Evolutionary conservation across 2,113 vertebrate species (phyloP).

Genomic region (Syrrhaptes paradoxus): DNA sequence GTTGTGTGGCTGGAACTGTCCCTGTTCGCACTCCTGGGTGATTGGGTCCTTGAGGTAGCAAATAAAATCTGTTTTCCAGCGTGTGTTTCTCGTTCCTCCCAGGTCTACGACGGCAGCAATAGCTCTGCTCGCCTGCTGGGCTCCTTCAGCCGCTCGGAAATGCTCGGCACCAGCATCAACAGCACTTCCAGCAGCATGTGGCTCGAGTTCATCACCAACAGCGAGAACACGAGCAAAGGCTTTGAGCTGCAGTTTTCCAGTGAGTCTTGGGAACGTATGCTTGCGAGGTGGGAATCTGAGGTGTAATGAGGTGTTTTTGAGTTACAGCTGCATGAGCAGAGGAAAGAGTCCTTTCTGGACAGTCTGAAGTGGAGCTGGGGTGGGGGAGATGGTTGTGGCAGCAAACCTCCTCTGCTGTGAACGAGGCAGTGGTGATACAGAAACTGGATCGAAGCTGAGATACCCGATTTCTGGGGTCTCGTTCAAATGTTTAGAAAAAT

Average conservation of each 20-base stretch:
- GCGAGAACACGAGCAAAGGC: constrained; percentile 91
- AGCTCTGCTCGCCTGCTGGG: constrained; percentile 90
- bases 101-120: constrained; percentile 96
- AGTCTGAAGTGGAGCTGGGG: not conserved
- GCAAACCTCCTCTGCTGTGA: not conserved
- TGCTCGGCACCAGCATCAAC: constrained; percentile 88
- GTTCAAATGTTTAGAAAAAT: not conserved
- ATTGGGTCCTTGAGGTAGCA: not conserved
- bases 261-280: constrained; percentile 57
- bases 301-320: rapidly evolving
- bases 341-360: rapidly evolving
- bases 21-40: rapidly evolving
- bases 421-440: not conserved
- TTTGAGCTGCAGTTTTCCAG: constrained; percentile 97
- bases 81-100: not conserved
- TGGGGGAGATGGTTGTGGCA: rapidly evolving
- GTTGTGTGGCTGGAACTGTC: not conserved
- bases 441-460: not conserved
- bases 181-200: constrained; percentile 97
- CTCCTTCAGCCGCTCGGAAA: constrained; percentile 84
- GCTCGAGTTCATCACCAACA: constrained; percentile 92
- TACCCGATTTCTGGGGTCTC: not conserved
- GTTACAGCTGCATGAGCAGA: rapidly evolving
- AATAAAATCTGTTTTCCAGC: not conserved
- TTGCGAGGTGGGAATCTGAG: not conserved